A percentile compares a stretch with the other conserved stretches of the same genome.
Evolutionary conservation across 2,797 vertebrate species (phyloP).

Genomic region (Pelodytes ibericus): DNA sequence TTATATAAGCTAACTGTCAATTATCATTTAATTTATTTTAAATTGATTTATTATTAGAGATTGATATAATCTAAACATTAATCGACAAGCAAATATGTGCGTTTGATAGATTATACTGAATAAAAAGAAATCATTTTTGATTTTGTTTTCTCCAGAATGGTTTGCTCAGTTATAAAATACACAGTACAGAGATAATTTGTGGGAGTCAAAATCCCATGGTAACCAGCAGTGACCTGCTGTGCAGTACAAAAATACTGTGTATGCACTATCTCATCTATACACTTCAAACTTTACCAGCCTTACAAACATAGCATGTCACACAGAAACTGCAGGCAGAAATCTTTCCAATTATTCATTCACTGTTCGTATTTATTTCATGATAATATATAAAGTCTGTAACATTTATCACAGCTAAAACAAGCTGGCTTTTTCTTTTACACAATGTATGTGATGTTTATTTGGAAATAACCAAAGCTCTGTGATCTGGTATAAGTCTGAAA

Average conservation of each 20-base stretch:
- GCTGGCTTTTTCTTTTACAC: too few relatives aligned
- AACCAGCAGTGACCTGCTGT: slow-evolving; percentile 32
- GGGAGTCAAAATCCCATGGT: slow-evolving; percentile 46
- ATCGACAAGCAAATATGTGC: too few relatives aligned
- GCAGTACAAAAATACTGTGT: slow-evolving; percentile 11
- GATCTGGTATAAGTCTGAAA: too few relatives aligned
- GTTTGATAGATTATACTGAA: too few relatives aligned
- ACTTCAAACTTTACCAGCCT: slow-evolving; percentile 4
- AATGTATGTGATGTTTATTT: too few relatives aligned
- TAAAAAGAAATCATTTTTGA: neutral
- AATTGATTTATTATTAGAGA: too few relatives aligned
- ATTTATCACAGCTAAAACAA: neutral
- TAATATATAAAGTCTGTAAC: neutral
- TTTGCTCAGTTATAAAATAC: slow-evolving; percentile 40
- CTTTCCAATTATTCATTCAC: neutral
- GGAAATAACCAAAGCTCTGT: too few relatives aligned
- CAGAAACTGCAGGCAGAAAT: neutral
- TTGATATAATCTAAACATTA: too few relatives aligned
- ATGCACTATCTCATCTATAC: slow-evolving; percentile 22
- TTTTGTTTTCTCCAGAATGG: slow-evolving; percentile 6
- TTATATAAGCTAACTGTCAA: too few relatives aligned
- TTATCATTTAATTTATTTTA: too few relatives aligned
- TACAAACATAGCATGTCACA: neutral
- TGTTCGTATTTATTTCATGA: neutral
- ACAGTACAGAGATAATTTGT: slow-evolving; percentile 38